A percentile compares a stretch with the other conserved stretches of the same genome.
phyloP scores from a whole-genome alignment of 1,140 invertebrate genomes.

The Nomia melanderi region DNA sequence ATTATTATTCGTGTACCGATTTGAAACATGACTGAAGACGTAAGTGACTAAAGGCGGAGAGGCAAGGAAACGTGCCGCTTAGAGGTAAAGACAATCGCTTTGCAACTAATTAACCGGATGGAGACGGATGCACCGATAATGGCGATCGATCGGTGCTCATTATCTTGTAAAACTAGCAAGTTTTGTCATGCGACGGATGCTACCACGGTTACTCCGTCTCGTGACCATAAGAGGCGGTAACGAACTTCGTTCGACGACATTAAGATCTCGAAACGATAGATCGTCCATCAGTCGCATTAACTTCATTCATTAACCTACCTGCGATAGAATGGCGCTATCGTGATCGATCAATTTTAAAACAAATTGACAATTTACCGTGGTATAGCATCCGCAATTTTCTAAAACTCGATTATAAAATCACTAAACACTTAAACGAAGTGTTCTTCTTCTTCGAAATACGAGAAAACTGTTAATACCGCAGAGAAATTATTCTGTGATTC shows the following conservation, averaged over 20 bases:
- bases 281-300: neutral
- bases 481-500: too few relatives aligned
- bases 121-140: neutral
- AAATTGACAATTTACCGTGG: neutral
- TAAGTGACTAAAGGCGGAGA: too few relatives aligned
- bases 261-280: neutral
- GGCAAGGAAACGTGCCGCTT: neutral
- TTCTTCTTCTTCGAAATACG: too few relatives aligned
- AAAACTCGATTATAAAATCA: too few relatives aligned
- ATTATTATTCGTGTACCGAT: too few relatives aligned
- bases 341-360: neutral
- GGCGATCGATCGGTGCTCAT: constrained; percentile 28
- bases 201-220: neutral
- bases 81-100: constrained; percentile 20
- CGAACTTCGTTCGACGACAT: neutral
- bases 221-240: neutral
- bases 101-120: constrained; percentile 5
- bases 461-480: too few relatives aligned
- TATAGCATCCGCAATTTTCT: too few relatives aligned
- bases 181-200: neutral
- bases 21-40: too few relatives aligned
- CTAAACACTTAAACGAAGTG: too few relatives aligned
- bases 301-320: neutral
- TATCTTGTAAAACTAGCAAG: neutral
- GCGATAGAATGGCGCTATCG: too few relatives aligned